Evolutionary conservation across 2,888 invertebrate species (phyloP).

Genomic region (Allygus modestus): DNA sequence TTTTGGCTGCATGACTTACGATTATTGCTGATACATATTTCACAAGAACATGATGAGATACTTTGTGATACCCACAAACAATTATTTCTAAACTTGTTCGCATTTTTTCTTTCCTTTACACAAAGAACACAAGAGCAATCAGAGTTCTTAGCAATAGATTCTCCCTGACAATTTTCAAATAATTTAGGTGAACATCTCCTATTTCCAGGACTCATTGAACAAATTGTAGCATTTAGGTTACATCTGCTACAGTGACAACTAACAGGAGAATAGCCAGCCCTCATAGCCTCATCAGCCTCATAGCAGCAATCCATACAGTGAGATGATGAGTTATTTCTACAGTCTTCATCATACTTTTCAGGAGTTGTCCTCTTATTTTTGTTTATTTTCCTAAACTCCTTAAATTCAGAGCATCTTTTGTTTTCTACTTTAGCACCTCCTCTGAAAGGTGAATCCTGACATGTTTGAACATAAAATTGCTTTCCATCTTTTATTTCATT

Average conservation of each 20-base stretch:
- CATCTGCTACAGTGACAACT: conserved; percentile 2
- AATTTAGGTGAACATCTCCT: not conserved
- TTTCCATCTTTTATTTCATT: not conserved
- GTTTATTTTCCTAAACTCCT: not conserved
- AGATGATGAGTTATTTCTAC: not conserved
- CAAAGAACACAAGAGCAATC: conserved; percentile 13
- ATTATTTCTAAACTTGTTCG: not conserved
- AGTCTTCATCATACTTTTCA: not conserved
- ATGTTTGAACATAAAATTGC: not conserved
- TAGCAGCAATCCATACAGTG: not conserved
- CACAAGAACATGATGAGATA: conserved; percentile 16
- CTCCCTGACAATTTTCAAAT: not conserved
- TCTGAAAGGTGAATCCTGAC: not conserved
- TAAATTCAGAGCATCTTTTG: not conserved
- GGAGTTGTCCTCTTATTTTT: not conserved
- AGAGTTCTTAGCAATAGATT: not conserved
- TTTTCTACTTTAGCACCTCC: not conserved
- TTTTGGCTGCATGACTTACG: not conserved
- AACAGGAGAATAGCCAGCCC: too few relatives aligned
- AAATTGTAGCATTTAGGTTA: not conserved
- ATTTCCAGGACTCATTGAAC: not conserved
- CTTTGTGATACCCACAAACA: not conserved
- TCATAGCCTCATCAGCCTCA: not conserved
- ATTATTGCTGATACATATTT: not conserved
- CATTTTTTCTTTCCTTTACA: not conserved